A percentile compares a stretch with the other conserved stretches of the same genome.
These are phyloP conservation scores for Steinernema khuongi DNA, from an alignment of 1,140 invertebrate genomes.

Conservation along the genomic window DNA sequence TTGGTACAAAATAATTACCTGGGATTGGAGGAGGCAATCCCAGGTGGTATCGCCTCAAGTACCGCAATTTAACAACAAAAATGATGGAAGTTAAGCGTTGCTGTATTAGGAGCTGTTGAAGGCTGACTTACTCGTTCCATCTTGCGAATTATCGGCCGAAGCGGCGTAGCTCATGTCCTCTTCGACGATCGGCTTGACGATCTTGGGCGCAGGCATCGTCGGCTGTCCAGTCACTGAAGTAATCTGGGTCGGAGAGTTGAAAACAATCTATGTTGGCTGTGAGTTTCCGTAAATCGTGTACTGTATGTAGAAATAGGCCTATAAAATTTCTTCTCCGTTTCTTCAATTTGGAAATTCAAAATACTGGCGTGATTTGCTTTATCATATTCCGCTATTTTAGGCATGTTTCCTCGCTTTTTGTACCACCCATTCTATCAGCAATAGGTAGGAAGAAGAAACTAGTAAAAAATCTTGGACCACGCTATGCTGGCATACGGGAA, in stretches of 20 bases:
- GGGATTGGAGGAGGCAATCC: too few relatives aligned
- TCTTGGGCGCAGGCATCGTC: neutral
- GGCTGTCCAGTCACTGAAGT: neutral
- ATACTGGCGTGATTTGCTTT: too few relatives aligned
- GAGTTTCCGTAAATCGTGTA: neutral
- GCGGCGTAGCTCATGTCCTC: neutral
- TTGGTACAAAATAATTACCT: slow-evolving; percentile 2
- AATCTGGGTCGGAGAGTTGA: neutral
- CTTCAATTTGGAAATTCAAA: too few relatives aligned
- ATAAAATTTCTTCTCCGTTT: too few relatives aligned
- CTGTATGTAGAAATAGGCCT: neutral
- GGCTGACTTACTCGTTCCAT: neutral
- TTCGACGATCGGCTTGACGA: neutral
- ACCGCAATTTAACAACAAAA: too few relatives aligned
- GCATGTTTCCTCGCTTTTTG: too few relatives aligned
- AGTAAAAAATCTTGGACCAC: too few relatives aligned
- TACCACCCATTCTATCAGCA: too few relatives aligned
- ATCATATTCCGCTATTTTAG: too few relatives aligned
- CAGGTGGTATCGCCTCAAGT: too few relatives aligned
- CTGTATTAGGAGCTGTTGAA: neutral
- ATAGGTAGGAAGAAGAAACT: too few relatives aligned
- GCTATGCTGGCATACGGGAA: too few relatives aligned
- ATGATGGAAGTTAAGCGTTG: neutral
- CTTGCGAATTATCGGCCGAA: slow-evolving; percentile 16
- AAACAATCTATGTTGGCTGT: neutral